phyloP scores from a whole-genome alignment of 2,113 vertebrate genomes.

The Esox niger region DNA sequence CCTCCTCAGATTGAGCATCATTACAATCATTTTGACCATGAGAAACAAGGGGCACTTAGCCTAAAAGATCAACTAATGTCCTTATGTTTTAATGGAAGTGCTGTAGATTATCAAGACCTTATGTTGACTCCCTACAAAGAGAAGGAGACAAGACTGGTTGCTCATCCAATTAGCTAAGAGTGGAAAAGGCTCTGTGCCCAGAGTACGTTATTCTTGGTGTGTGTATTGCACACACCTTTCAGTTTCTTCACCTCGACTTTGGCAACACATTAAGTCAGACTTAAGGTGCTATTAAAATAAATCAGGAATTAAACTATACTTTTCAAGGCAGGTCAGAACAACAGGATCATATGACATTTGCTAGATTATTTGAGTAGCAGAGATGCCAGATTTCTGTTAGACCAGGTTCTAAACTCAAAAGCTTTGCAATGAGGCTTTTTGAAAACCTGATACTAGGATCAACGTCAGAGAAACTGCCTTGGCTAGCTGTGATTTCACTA shows the following conservation, averaged over 20 bases:
- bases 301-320: background rate
- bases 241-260: background rate
- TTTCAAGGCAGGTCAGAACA: background rate
- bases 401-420: too few relatives aligned
- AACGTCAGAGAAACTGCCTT: background rate
- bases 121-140: constrained; percentile 34
- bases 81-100: constrained; percentile 6
- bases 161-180: constrained; percentile 49
- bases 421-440: too few relatives aligned
- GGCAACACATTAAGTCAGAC: background rate
- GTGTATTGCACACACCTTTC: background rate
- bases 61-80: constrained; percentile 18
- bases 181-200: constrained; percentile 27
- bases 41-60: background rate
- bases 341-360: background rate
- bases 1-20: background rate
- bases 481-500: background rate
- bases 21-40: constrained; percentile 10
- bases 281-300: constrained; percentile 3
- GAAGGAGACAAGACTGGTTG: constrained; percentile 13
- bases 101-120: constrained; percentile 32
- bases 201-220: constrained; percentile 25
- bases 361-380: background rate
- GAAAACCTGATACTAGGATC: too few relatives aligned
- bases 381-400: too few relatives aligned